phyloP scores from a whole-genome alignment of 2,113 vertebrate genomes.

The Syngnathoides biaculeatus region DNA sequence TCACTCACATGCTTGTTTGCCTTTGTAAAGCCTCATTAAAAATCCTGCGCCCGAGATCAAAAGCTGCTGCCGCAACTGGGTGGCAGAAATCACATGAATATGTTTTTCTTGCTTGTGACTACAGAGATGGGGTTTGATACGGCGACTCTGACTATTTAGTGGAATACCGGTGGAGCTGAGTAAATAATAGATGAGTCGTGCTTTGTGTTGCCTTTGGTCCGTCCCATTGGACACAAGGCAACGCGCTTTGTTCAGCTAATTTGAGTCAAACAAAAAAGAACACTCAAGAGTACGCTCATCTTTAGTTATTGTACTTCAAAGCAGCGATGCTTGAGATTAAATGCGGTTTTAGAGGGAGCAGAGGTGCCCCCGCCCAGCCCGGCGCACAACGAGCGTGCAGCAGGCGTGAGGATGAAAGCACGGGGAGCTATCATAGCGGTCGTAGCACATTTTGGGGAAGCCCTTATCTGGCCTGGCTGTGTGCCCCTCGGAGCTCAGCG shows the following conservation, averaged over 20 bases:
- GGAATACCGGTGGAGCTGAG: slow-evolving; percentile 31
- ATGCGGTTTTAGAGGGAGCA: slow-evolving; percentile 18
- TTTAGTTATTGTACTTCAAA: slow-evolving; percentile 54
- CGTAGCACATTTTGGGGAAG: slow-evolving; percentile 45
- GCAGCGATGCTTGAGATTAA: slow-evolving; percentile 52
- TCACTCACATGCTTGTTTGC: slow-evolving; percentile 21
- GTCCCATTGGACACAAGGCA: slow-evolving; percentile 33
- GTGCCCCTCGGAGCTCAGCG: slow-evolving; percentile 43
- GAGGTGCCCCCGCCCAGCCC: not conserved
- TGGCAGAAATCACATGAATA: slow-evolving; percentile 22
- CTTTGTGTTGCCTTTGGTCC: slow-evolving; percentile 25
- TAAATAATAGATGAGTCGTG: slow-evolving; percentile 55
- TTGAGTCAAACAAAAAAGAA: slow-evolving; percentile 43
- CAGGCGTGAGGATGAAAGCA: slow-evolving; percentile 2
- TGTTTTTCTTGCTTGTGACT: slow-evolving; percentile 39
- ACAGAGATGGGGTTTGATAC: slow-evolving; percentile 37
- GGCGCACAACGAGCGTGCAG: slow-evolving; percentile 13
- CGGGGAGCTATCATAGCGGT: slow-evolving; percentile 24
- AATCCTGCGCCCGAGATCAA: slow-evolving; percentile 38
- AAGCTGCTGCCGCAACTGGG: slow-evolving; percentile 19
- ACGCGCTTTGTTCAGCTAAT: slow-evolving; percentile 31
- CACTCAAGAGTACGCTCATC: slow-evolving; percentile 46
- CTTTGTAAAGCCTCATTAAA: slow-evolving; percentile 30
- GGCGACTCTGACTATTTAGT: slow-evolving; percentile 44
- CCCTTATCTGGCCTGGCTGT: slow-evolving; percentile 49